Base-by-base conservation (phyloP, 2,113 vertebrate species). In the Erinaceus europaeus region DNA sequence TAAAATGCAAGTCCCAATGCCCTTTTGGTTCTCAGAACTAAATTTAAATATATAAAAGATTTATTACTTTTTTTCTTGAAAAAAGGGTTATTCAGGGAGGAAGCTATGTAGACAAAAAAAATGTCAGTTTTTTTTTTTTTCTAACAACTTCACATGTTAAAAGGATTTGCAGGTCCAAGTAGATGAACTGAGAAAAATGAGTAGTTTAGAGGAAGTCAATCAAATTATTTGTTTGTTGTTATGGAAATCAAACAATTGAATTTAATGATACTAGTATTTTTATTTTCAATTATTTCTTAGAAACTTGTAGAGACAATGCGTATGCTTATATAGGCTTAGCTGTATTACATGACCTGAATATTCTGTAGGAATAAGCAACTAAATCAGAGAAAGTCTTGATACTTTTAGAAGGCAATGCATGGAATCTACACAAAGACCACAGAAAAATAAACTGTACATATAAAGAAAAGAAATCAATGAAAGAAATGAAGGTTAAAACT, bases 121-220 rank as follows among this genome's bases (percentile, higher is more conserved):
- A 52, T 77, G 32, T 84, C 59, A 44, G n/a, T 42, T 91, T 36
- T 84, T 42, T 29, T 17, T 88, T 73, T 87, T 82, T 67, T 50
- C 11, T 57, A 80, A 20, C 55, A 25, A 3, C 82, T 88, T 85
- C 62, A 79, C 38, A 9, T 50, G 44, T 38, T 84, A 46, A 80
- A 73, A 90, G 34, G 34, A 72, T 88, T 85, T 92, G 17, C 34
- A 86, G 80, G 38, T 73, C 46, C 46, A 61, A 91, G 69, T 6
- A 65, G 79, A 78, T 83, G 55, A 36, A 90, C 53, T 57, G 59
- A 72, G 36, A 84, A 93, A 86, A 52, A 71, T 0, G 6, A 57
- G 71, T 82, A 64, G 53, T 64, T 93, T 89, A 72, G 57, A 86
- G n/a, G 84, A 86, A 90, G 61, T 82, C 67, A 86, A 76, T 84